Conservation (phyloP, 2,797 vertebrate genomes). For the Arrhamphus sclerolepis region DNA sequence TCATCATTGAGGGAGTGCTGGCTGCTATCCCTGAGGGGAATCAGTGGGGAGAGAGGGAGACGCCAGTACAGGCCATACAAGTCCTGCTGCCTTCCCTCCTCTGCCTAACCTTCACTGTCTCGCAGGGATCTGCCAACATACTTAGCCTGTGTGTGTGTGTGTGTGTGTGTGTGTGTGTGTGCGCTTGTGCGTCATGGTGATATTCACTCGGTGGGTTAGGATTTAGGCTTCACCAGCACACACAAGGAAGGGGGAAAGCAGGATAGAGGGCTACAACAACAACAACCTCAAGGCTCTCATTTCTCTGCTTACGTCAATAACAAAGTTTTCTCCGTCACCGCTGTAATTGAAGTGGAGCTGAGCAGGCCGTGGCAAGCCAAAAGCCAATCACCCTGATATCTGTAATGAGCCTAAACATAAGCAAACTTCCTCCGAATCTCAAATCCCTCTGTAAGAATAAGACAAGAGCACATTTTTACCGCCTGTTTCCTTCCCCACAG, state of each 20-base stretch:
- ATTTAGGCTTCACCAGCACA: constrained; percentile 65
- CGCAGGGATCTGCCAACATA: constrained; percentile 77
- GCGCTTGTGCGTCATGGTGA: constrained; percentile 39
- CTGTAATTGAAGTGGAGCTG: constrained; percentile 56
- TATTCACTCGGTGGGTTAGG: constrained; percentile 59
- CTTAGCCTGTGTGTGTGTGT: constrained; percentile 35
- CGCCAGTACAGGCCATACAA: constrained; percentile 77
- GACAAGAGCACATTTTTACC: constrained; percentile 22
- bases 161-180: constrained; percentile 28
- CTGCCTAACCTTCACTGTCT: constrained; percentile 71
- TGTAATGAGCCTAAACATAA: constrained; percentile 54
- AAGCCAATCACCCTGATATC: constrained; percentile 60
- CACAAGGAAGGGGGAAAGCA: constrained; percentile 57
- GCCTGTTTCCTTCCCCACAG: constrained; percentile 29
- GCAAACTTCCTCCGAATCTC: constrained; percentile 37
- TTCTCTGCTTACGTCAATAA: constrained; percentile 68
- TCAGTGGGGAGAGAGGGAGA: constrained; percentile 67
- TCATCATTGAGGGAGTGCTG: constrained; percentile 72
- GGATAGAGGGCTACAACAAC: constrained; percentile 55
- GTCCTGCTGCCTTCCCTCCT: constrained; percentile 72
- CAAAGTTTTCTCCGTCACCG: constrained; percentile 65
- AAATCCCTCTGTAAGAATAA: constrained; percentile 42
- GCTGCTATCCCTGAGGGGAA: constrained; percentile 76
- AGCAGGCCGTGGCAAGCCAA: constrained; percentile 58
- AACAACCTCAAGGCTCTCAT: constrained; percentile 64